Conservation (phyloP, 1,140 invertebrate genomes). For the Cydia fagiglandana region DNA sequence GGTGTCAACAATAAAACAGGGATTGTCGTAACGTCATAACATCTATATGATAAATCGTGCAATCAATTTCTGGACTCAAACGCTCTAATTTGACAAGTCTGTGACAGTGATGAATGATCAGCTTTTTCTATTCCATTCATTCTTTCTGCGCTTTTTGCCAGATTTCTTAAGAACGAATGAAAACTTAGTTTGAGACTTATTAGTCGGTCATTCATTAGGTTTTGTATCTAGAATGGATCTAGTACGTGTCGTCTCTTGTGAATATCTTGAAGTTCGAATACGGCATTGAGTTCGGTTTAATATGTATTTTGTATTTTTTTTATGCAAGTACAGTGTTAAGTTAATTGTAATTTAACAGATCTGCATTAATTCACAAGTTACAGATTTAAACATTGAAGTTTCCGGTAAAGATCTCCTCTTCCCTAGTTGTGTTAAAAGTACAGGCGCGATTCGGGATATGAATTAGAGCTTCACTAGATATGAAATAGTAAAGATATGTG, state of each 20-base stretch:
- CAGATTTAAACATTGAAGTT: too few relatives aligned
- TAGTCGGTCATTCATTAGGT: slow-evolving; percentile 3
- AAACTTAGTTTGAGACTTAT: not conserved
- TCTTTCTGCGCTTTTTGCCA: slow-evolving; percentile 11
- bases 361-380: too few relatives aligned
- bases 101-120: slow-evolving; percentile 9
- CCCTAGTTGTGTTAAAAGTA: not conserved
- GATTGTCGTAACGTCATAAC: not conserved
- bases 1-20: not conserved
- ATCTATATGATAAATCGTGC: slow-evolving; percentile 18
- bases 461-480: too few relatives aligned
- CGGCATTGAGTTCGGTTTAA: not conserved
- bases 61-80: not conserved
- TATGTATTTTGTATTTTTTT: too few relatives aligned
- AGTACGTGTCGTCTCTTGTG: too few relatives aligned
- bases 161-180: not conserved
- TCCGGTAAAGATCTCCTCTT: too few relatives aligned
- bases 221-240: too few relatives aligned
- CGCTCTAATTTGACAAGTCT: slow-evolving; percentile 16
- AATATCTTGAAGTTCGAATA: too few relatives aligned
- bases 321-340: too few relatives aligned
- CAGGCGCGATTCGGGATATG: too few relatives aligned
- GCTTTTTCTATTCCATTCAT: slow-evolving; percentile 22
- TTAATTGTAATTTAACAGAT: too few relatives aligned
- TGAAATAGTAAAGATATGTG: too few relatives aligned